phyloP scores from a whole-genome alignment of 2,888 invertebrate species.

The Phytoseiulus persimilis region DNA sequence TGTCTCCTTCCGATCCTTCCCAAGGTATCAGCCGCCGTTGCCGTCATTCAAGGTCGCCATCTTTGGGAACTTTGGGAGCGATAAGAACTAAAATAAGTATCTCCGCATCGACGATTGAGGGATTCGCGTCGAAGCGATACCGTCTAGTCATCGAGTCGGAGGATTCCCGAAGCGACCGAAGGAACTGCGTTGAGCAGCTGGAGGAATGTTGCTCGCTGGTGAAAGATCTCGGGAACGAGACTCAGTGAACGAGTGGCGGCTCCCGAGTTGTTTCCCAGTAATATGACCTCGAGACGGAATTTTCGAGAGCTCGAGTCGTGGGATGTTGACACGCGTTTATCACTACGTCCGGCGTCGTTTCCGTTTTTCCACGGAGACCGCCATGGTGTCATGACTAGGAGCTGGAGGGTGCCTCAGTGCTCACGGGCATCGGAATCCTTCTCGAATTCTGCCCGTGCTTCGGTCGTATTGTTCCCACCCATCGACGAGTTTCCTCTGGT shows the following conservation, averaged over 20 bases:
- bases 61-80: too few species aligned
- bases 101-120: too few species aligned
- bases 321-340: background rate
- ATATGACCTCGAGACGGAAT: background rate
- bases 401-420: background rate
- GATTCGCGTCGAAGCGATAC: too few species aligned
- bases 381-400: background rate
- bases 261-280: background rate
- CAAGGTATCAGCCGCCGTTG: too few species aligned
- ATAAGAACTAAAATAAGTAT: too few species aligned
- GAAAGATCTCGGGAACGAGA: background rate
- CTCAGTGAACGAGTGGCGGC: background rate
- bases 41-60: too few species aligned
- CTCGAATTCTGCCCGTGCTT: background rate
- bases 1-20: too few species aligned
- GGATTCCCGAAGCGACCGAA: too few species aligned
- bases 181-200: background rate
- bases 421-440: background rate
- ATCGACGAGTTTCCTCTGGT: too few species aligned
- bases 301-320: background rate
- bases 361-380: background rate
- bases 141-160: too few species aligned
- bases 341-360: background rate
- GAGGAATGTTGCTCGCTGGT: background rate
- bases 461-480: background rate